Evolutionary conservation across 2,797 vertebrate genomes (phyloP), one percentile per base, ranked within the genome.

Genomic region (Capromys pilorides): DNA sequence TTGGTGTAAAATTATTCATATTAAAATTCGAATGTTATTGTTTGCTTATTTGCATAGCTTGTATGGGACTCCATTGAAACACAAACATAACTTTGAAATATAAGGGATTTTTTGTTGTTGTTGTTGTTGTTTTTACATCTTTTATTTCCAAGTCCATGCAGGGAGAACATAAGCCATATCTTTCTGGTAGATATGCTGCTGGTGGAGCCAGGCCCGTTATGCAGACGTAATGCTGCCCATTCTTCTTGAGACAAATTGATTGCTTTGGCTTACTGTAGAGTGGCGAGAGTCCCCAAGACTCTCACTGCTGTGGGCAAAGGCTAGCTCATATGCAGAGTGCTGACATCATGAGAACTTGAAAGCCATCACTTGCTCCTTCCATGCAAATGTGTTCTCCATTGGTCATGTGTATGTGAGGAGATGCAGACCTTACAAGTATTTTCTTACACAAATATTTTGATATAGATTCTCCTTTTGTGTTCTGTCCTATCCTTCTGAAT

Each of bases 401-500:
- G 11, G 19, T 71, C 28, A 66, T 57, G 12, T 41, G 28, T 77
- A 64, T 54, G 6, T 45, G 86, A 54, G 33, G 7, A 85, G 5
- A 71, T 73, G 49, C 26, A 69, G 4, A 41, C 28, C 51, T 83
- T 73, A 61, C 81, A 94, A 81, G 64, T 85, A 75, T 75, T 85
- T 90, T 54, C 62, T 83, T 93, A 10, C 16, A 67, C 71, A 57
- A 62, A 39, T 66, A 91, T 66, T 92, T 95, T 75, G 41, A 93
- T 8, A 5, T 49, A 62, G 80, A 80, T 77, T 64, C 0, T 45
- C 82, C 19, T 71, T 90, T 95, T 69, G 3, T 73, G 31, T 54
- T 89, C 57, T 57, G 39, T 61, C 12, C 16, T 73, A 33, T 66
- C 69, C 88, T 92, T 86, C 36, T 92, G 49, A 61, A 36, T 86